Evolutionary conservation across 1,140 invertebrate species (phyloP).

Genomic region (Penaeus chinensis): DNA sequence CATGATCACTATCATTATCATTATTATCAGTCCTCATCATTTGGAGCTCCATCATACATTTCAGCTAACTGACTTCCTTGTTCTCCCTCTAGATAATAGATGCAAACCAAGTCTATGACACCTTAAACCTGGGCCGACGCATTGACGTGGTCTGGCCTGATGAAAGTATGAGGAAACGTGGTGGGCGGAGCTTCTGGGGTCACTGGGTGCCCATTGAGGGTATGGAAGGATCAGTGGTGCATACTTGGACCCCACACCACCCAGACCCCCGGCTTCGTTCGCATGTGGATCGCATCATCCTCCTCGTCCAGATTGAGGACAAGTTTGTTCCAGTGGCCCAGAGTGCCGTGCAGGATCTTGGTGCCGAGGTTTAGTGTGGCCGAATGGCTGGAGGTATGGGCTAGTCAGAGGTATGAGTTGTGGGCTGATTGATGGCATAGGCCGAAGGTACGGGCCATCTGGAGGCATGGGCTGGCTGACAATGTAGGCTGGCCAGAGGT

Average conservation of each 20-base stretch:
- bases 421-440: no score
- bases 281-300: constrained; percentile 89
- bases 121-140: constrained; percentile 86
- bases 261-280: constrained; percentile 85
- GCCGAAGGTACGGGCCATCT: no score
- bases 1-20: neutral
- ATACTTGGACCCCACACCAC: constrained; percentile 91
- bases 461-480: no score
- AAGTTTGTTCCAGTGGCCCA: constrained; percentile 94
- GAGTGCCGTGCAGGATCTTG: constrained; percentile 65
- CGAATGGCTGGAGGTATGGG: neutral
- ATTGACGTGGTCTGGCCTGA: constrained; percentile 94
- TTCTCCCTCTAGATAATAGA: constrained; percentile 76
- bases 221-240: constrained; percentile 91
- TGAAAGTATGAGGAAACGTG: constrained; percentile 84
- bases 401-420: neutral
- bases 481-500: no score
- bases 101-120: constrained; percentile 85
- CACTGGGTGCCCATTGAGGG: constrained; percentile 89
- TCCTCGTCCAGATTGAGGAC: constrained; percentile 92
- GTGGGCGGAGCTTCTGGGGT: constrained; percentile 87
- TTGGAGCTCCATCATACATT: neutral
- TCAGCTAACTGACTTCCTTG: neutral
- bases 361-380: constrained; percentile 44
- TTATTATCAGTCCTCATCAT: neutral